These are phyloP conservation scores for Ips typographus DNA, from an alignment of 1,140 invertebrate genomes.

Conservation along the genomic window DNA sequence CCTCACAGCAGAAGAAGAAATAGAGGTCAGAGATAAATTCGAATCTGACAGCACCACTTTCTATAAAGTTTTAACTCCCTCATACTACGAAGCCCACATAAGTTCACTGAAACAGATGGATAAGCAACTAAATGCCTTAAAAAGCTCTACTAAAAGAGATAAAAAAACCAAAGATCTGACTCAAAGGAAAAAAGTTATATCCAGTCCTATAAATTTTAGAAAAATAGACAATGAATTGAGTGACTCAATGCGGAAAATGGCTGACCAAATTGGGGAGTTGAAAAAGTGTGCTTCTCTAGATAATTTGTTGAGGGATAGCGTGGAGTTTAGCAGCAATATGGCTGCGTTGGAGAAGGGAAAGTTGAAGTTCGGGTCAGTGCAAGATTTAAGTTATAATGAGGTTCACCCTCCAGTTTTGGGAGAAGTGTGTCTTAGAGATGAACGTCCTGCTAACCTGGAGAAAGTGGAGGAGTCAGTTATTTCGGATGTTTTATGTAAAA, in stretches of 20 bases:
- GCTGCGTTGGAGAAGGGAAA: conserved; percentile 2
- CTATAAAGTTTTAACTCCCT: conserved; percentile 23
- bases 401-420: too few species aligned
- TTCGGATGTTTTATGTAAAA: too few species aligned
- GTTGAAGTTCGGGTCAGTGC: background rate
- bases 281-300: conserved; percentile 23
- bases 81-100: conserved; percentile 19
- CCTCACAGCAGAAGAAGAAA: conserved; percentile 6
- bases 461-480: background rate
- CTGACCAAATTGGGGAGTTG: conserved; percentile 7
- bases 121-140: conserved; percentile 11
- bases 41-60: conserved; percentile 24
- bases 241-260: background rate
- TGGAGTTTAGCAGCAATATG: background rate
- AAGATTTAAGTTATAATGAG: background rate
- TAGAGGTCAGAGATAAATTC: conserved; percentile 23
- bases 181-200: conserved; percentile 24
- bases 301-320: conserved; percentile 18
- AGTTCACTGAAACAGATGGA: background rate
- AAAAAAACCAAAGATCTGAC: conserved; percentile 12
- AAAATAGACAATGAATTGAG: conserved; percentile 16
- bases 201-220: conserved; percentile 22
- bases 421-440: background rate
- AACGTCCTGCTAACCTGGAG: background rate
- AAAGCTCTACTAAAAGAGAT: conserved; percentile 19